These are phyloP conservation scores for Monochamus saltuarius DNA, from an alignment of 1,140 invertebrate genomes.

Conservation along the genomic window DNA sequence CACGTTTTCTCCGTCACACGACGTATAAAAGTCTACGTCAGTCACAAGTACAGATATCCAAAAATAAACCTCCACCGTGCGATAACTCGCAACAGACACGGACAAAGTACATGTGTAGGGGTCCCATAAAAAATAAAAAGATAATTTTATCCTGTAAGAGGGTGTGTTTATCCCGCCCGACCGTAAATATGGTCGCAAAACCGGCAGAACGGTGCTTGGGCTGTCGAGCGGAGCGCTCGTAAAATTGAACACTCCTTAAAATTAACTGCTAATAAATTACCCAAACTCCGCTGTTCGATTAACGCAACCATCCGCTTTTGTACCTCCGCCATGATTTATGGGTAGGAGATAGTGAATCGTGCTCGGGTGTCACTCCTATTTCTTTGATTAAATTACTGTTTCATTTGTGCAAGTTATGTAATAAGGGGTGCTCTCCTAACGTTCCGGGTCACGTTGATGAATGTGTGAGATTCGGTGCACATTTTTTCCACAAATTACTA, in stretches of 20 bases:
- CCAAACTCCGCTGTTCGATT: conserved; percentile 40
- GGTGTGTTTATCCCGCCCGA: conserved; percentile 29
- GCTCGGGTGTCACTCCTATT: conserved; percentile 2
- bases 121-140: conserved; percentile 17
- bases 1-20: too few species aligned
- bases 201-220: background rate
- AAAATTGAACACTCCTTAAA: conserved; percentile 49
- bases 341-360: conserved; percentile 28
- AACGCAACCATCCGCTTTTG: conserved; percentile 31
- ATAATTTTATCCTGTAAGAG: conserved; percentile 27
- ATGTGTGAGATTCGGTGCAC: too few species aligned
- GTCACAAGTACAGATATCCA: too few species aligned
- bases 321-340: conserved; percentile 35
- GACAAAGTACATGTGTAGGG: background rate
- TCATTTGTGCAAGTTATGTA: too few species aligned
- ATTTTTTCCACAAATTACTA: too few species aligned
- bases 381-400: conserved; percentile 28
- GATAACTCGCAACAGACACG: too few species aligned
- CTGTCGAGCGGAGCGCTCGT: conserved; percentile 27
- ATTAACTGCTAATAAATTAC: conserved; percentile 50
- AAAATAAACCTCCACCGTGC: too few species aligned
- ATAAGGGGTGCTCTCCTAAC: too few species aligned
- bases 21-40: too few species aligned
- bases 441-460: too few species aligned
- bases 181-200: conserved; percentile 26